phyloP scores from a whole-genome alignment of 2,113 vertebrate species.

The Tichodroma muraria region DNA sequence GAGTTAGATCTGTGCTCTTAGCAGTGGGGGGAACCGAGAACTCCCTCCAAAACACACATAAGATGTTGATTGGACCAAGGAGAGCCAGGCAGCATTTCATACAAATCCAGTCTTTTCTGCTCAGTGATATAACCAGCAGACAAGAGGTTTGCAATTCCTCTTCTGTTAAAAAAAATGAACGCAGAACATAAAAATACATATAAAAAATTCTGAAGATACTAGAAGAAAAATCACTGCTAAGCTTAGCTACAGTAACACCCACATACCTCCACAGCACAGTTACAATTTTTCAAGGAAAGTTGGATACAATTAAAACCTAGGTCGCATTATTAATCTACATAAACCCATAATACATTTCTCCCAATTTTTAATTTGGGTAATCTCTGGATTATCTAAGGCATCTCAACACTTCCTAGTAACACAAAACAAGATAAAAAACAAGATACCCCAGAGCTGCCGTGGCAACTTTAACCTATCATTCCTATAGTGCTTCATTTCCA shows the following conservation, averaged over 20 bases:
- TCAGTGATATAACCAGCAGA: neutral
- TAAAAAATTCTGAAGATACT: neutral
- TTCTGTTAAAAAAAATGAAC: neutral
- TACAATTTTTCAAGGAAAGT: neutral
- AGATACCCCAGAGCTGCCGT: neutral
- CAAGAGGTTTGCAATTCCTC: neutral
- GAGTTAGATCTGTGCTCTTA: neutral
- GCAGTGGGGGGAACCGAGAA: rapidly evolving
- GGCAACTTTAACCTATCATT: neutral
- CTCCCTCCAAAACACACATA: neutral
- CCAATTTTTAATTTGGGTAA: neutral
- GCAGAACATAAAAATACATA: neutral
- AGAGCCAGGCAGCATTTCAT: neutral
- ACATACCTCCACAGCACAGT: neutral
- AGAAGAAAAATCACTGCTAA: neutral
- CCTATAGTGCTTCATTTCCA: neutral
- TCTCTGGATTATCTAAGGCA: neutral
- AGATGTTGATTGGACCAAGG: neutral
- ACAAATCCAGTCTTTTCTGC: neutral
- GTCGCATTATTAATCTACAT: neutral
- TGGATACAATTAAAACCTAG: neutral
- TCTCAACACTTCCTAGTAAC: neutral
- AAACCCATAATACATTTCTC: neutral
- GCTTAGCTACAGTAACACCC: neutral
- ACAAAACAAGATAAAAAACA: neutral